These are phyloP conservation scores for Drosophila monieri DNA, from an alignment of 2,888 invertebrate genomes.

Conservation along the genomic window DNA sequence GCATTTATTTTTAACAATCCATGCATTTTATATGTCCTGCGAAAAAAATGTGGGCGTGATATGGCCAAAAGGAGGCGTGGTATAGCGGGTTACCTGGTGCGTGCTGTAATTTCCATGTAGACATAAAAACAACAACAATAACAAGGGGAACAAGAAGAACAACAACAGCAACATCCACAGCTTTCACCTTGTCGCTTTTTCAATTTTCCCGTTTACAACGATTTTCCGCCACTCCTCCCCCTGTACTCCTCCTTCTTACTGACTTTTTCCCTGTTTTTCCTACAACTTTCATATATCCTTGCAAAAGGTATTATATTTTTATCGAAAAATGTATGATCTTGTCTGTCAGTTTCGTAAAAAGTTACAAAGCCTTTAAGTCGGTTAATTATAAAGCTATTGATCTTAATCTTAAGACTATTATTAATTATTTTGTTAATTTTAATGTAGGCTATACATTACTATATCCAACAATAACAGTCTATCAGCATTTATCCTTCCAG, in stretches of 20 bases:
- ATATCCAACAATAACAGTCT: neutral
- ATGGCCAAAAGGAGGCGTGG: constrained; percentile 43
- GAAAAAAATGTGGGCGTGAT: neutral
- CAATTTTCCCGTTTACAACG: constrained; percentile 61
- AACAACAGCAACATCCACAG: constrained; percentile 39
- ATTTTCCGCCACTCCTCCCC: constrained; percentile 25
- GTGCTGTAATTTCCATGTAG: constrained; percentile 73
- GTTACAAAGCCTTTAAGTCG: no score
- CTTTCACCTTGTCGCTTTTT: constrained; percentile 73
- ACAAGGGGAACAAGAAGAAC: constrained; percentile 19
- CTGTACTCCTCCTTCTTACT: constrained; percentile 16
- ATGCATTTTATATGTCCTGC: constrained; percentile 68
- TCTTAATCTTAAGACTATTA: no score
- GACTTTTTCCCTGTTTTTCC: constrained; percentile 20
- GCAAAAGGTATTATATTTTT: neutral
- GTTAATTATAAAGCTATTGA: no score
- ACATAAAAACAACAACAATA: constrained; percentile 50
- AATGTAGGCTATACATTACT: no score
- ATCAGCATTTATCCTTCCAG: no score
- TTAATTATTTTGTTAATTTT: no score
- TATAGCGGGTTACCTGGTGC: constrained; percentile 13
- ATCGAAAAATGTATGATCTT: neutral
- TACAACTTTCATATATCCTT: constrained; percentile 4
- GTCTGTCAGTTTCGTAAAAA: no score
- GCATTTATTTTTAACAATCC: constrained; percentile 73